A percentile compares a stretch with the other conserved stretches of the same genome.
Conservation (phyloP, 2,797 vertebrate species). For the Uromys caudimaculatus region DNA sequence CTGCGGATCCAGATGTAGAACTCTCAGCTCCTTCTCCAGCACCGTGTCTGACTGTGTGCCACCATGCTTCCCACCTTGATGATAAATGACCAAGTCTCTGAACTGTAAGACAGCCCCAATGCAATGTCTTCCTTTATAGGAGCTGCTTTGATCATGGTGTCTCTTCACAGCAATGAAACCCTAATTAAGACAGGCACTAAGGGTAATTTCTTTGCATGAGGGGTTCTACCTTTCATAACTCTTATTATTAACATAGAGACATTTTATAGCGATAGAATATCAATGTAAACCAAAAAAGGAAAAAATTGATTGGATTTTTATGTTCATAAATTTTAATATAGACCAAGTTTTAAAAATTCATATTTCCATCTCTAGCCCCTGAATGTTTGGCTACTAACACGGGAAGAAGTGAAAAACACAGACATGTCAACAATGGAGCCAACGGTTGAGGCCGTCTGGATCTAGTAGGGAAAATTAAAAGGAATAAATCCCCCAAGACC, state of each 20-base stretch:
- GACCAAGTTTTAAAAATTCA: neutral
- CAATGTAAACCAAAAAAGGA: neutral
- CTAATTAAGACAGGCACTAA: neutral
- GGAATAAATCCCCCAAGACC: neutral
- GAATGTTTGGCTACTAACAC: constrained; percentile 24
- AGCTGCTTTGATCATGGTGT: neutral
- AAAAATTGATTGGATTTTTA: neutral
- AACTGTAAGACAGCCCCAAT: neutral
- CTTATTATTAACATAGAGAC: neutral
- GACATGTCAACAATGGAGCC: neutral
- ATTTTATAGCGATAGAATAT: neutral
- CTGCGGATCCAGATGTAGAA: neutral
- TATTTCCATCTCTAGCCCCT: neutral
- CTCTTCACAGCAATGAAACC: neutral
- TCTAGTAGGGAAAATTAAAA: neutral
- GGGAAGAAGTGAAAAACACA: neutral
- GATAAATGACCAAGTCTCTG: neutral
- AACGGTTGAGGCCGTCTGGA: neutral
- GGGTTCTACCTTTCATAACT: neutral
- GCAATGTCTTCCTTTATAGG: neutral
- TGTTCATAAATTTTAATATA: constrained; percentile 21
- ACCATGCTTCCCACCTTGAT: neutral
- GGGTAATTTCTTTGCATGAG: neutral
- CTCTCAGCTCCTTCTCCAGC: neutral
- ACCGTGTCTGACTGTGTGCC: neutral